Evolutionary conservation across 2,113 vertebrate species (phyloP).

Genomic region (cattle (Bos taurus)): DNA sequence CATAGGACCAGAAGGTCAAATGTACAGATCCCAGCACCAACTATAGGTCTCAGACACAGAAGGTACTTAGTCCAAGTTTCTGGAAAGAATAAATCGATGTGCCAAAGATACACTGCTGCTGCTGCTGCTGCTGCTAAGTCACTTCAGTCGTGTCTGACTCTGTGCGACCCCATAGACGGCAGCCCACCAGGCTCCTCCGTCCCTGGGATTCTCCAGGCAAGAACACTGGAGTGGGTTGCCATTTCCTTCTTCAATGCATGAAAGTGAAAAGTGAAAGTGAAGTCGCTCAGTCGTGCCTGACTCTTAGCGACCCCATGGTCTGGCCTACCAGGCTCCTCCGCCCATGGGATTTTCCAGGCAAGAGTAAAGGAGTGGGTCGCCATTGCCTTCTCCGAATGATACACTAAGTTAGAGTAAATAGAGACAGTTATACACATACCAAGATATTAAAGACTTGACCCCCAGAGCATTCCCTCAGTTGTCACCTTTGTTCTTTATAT

Average conservation of each 20-base stretch:
- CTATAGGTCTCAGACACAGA: neutral
- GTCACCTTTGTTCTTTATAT: neutral
- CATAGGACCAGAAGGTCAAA: neutral
- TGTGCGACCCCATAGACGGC: too few relatives aligned
- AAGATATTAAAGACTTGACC: neutral
- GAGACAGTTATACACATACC: neutral
- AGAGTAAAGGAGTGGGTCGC: too few relatives aligned
- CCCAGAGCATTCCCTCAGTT: neutral
- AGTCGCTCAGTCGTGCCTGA: too few relatives aligned
- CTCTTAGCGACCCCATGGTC: too few relatives aligned
- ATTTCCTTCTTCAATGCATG: too few relatives aligned
- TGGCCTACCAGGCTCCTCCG: too few relatives aligned
- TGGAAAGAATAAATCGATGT: neutral
- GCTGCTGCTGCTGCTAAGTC: neutral
- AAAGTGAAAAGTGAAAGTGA: too few relatives aligned
- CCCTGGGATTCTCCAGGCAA: too few relatives aligned
- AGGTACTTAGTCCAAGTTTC: neutral
- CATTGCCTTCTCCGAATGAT: neutral
- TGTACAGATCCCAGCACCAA: neutral
- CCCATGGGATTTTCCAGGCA: too few relatives aligned
- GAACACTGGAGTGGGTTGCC: too few relatives aligned
- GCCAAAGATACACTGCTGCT: neutral
- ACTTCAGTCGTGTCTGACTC: too few relatives aligned
- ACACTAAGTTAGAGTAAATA: neutral
- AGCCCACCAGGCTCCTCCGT: too few relatives aligned